A percentile compares a stretch with the other conserved stretches of the same genome.
Evolutionary conservation across 1,140 invertebrate genomes (phyloP).

Genomic region (Musca vetustissima): DNA sequence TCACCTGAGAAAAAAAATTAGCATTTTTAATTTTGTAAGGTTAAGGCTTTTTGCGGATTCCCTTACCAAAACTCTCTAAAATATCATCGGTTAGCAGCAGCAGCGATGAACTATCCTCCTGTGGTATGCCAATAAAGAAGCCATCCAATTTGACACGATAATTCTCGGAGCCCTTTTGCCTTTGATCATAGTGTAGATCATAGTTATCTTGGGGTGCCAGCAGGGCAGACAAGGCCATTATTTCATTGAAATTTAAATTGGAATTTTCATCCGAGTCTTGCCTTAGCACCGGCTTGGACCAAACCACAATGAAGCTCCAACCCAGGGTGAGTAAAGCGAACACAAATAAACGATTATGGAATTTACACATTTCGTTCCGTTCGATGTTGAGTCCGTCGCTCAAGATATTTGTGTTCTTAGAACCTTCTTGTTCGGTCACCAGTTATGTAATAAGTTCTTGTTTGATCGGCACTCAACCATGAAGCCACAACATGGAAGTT

Average conservation of each 20-base stretch:
- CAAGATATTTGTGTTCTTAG: not conserved
- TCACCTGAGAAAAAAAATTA: too few relatives aligned
- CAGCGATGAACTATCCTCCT: not conserved
- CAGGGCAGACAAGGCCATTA: not conserved
- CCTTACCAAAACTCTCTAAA: constrained; percentile 9
- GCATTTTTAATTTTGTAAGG: too few relatives aligned
- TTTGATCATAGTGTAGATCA: constrained; percentile 47
- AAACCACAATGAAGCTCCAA: not conserved
- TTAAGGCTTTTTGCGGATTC: too few relatives aligned
- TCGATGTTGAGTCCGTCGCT: not conserved
- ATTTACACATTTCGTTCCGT: constrained; percentile 47
- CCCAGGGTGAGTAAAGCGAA: constrained; percentile 34
- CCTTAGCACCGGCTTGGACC: not conserved
- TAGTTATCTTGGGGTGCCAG: constrained; percentile 37
- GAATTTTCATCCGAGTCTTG: not conserved
- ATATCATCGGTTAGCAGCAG: constrained; percentile 17
- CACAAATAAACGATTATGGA: constrained; percentile 49
- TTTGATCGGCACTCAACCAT: not conserved
- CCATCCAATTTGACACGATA: constrained; percentile 44
- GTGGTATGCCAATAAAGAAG: constrained; percentile 37
- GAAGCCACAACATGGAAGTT: too few relatives aligned
- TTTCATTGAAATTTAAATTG: not conserved
- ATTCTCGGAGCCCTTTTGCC: constrained; percentile 49
- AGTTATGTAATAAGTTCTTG: constrained; percentile 9
- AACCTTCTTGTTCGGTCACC: not conserved